These are phyloP conservation scores for Labia minor DNA, from an alignment of 2,888 invertebrate species.

Conservation along the genomic window DNA sequence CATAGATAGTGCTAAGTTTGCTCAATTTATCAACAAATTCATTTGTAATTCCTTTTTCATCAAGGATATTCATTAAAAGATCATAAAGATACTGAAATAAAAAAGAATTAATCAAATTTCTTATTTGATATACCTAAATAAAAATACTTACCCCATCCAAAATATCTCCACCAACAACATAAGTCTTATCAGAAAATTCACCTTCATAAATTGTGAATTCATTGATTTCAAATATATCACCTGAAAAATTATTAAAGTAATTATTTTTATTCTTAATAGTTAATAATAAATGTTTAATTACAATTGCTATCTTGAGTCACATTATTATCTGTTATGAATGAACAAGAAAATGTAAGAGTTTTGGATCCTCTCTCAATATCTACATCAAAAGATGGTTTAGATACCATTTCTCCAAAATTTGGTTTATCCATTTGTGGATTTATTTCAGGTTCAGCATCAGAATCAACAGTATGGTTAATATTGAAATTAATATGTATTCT, in stretches of 20 bases:
- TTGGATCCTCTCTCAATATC: constrained; percentile 68
- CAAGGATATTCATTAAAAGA: constrained; percentile 84
- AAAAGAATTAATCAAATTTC: constrained; percentile 19
- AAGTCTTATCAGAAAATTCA: constrained; percentile 75
- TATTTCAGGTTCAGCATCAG: constrained; percentile 57
- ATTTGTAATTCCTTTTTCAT: constrained; percentile 90
- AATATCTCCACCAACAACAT: constrained; percentile 86
- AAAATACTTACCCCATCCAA: constrained; percentile 75
- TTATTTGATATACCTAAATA: no score
- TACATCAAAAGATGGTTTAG: constrained; percentile 83
- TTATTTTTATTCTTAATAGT: no score
- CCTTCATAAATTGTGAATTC: constrained; percentile 84
- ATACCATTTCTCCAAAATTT: constrained; percentile 73
- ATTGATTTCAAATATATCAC: constrained; percentile 85
- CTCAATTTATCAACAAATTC: constrained; percentile 84
- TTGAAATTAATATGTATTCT: constrained; percentile 75
- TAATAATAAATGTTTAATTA: no score
- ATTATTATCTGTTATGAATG: constrained; percentile 51
- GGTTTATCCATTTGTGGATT: constrained; percentile 55
- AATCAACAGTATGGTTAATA: constrained; percentile 89
- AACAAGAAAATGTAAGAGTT: constrained; percentile 75
- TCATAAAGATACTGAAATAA: constrained; percentile 79
- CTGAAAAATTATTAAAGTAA: constrained; percentile 40
- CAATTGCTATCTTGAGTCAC: constrained; percentile 30
- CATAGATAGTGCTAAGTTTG: constrained; percentile 81